phyloP scores from a whole-genome alignment of 2,797 vertebrate genomes.

The Orestias chungarensis region DNA sequence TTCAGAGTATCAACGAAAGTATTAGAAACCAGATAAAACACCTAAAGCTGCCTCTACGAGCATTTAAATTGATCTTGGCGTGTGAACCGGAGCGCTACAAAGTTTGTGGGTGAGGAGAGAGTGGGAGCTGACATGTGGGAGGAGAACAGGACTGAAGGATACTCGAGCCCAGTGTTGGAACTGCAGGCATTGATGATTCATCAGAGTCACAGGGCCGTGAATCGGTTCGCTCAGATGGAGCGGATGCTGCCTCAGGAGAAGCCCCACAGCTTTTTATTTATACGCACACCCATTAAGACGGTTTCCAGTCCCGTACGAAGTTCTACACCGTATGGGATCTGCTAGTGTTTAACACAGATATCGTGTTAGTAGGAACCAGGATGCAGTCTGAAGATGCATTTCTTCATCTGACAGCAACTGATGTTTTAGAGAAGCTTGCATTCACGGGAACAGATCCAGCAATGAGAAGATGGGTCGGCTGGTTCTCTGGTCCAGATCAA shows the following conservation, averaged over 20 bases:
- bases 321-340: no score
- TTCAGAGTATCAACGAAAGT: background rate
- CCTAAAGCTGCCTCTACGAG: background rate
- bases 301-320: no score
- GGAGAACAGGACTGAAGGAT: slow-evolving; percentile 35
- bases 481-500: no score
- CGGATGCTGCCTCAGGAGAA: background rate
- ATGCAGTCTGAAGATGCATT: no score
- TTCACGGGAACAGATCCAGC: no score
- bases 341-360: no score
- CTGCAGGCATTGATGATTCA: slow-evolving; percentile 38
- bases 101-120: slow-evolving; percentile 18
- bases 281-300: no score
- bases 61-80: background rate
- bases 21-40: background rate
- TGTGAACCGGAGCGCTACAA: background rate
- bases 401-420: no score
- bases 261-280: background rate
- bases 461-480: no score
- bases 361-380: no score
- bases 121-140: slow-evolving; percentile 47
- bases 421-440: no score
- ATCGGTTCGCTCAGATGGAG: slow-evolving; percentile 1
- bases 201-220: background rate
- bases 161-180: slow-evolving; percentile 42